A percentile compares a stretch with the other conserved stretches of the same genome.
These are phyloP conservation scores for Argyrosomus japonicus DNA, from an alignment of 2,113 vertebrate genomes.

Conservation along the genomic window DNA sequence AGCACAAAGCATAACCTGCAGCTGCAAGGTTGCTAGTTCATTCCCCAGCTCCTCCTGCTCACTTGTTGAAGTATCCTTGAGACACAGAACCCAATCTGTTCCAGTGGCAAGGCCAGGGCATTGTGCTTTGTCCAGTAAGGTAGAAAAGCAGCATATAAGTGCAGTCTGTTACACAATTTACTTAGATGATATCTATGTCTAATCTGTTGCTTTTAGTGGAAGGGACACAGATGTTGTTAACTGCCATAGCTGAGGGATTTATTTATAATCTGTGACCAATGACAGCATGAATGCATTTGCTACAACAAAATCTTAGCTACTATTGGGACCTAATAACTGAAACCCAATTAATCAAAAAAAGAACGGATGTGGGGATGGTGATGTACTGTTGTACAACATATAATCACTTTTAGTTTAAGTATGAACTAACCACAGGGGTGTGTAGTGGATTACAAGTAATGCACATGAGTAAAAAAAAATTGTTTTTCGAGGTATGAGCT, in stretches of 20 bases:
- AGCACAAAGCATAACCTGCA: neutral
- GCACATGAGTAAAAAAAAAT: too few relatives aligned
- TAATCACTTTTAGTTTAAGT: neutral
- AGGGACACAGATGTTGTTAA: neutral
- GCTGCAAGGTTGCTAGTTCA: neutral
- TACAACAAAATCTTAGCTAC: neutral
- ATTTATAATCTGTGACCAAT: neutral
- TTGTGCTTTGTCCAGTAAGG: neutral
- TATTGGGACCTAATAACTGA: neutral
- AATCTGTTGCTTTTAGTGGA: neutral
- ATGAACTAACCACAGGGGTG: neutral
- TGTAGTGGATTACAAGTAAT: too few relatives aligned
- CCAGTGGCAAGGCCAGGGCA: too few relatives aligned
- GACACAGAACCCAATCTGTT: neutral
- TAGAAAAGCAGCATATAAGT: neutral
- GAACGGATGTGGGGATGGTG: neutral
- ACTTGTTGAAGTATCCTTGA: constrained; percentile 7
- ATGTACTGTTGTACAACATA: neutral
- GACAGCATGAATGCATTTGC: neutral
- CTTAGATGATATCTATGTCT: neutral
- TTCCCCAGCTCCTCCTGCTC: neutral
- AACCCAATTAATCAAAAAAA: neutral
- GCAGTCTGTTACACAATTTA: neutral
- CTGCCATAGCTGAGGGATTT: neutral
- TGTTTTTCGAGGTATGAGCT: too few relatives aligned